Evolutionary conservation across 2,797 vertebrate species (phyloP).

Genomic region (Sciurus vulgaris): DNA sequence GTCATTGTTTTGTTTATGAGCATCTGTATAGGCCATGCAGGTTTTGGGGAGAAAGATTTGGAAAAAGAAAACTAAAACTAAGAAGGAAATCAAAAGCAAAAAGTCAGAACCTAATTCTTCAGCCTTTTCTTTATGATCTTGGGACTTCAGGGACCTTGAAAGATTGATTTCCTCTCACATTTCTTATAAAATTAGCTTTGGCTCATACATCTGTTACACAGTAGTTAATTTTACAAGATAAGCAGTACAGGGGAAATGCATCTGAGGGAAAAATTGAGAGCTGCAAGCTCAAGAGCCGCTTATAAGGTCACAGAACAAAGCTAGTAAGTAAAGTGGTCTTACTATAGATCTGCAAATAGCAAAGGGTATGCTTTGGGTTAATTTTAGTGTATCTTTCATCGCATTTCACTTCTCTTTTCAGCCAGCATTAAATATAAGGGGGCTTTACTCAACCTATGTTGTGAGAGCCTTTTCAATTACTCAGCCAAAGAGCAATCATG

Average conservation of each 20-base stretch:
- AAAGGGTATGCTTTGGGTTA: conserved; percentile 39
- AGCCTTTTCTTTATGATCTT: conserved; percentile 28
- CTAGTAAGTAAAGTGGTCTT: conserved; percentile 8
- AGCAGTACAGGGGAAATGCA: conserved; percentile 10
- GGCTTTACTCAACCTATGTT: conserved; percentile 43
- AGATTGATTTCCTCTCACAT: conserved; percentile 48
- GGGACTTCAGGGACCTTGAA: conserved; percentile 58
- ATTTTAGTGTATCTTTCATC: conserved; percentile 56
- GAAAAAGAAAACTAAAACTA: conserved; percentile 67
- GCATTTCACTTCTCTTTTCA: conserved; percentile 66
- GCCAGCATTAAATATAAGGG: conserved; percentile 52
- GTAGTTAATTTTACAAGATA: conserved; percentile 67
- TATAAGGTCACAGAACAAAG: conserved; percentile 68
- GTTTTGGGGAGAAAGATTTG: conserved; percentile 1
- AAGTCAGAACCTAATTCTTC: neutral
- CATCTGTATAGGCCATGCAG: conserved; percentile 69
- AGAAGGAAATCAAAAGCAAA: conserved; percentile 25
- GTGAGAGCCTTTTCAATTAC: conserved; percentile 50
- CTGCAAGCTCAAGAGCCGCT: conserved; percentile 64
- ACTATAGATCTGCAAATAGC: conserved; percentile 38
- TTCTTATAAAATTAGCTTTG: conserved; percentile 65
- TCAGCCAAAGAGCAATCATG: conserved; percentile 34
- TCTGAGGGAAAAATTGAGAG: conserved; percentile 60
- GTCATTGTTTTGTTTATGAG: conserved; percentile 71
- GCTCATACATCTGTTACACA: conserved; percentile 46